Base-by-base conservation (phyloP, 2,888 invertebrate genomes). In the Athalia rosae region DNA sequence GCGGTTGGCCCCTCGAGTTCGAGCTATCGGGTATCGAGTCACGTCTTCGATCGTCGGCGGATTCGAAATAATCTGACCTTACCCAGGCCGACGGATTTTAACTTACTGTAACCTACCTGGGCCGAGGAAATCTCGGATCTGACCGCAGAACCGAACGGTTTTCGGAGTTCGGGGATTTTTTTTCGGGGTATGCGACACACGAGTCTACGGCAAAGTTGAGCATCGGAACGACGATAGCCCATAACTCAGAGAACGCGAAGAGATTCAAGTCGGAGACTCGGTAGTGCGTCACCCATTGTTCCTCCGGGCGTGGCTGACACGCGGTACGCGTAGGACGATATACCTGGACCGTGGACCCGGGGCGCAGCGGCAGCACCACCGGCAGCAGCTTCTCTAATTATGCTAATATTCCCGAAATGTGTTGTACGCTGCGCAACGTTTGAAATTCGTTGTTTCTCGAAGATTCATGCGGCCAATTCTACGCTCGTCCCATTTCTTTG, bases 281-380 rank as follows among this genome's bases (percentile, higher is more conserved):
- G 59, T 61, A 62, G 61, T 74, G 74, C 74, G 62, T 74, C 74
- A 74, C 61, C 74, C 74, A 74, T 74, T 74, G 74, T 74, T 74
- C 74, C 74, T 62, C 15, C 74, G 74, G 74, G 74, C 61, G 74
- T 74, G 74, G 74, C 74, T 74, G 74, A 74, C 61, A 74, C 74
- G 61, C 74, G 74, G 74, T 74, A 74, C 61, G 74, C 74, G 74
- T 74, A 62, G 74, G 74, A 74, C 47, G 74, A 74, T 71, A 50
- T 74, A 74, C 74, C 74, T 74, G 74, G 74, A 74, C 74, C 71
- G n/a, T 58, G 71, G 67, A 53, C 59, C 15, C 15, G 13, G 61
- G 15, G 7, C 58, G 28, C 47, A 74, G 48, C 62, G 28, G 28
- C 61, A 74, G 47, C 13, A 13, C 71, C 56, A 71, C 13, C 58